These are phyloP conservation scores for Drosophila engyochracea DNA, from an alignment of 2,888 invertebrate species.

Conservation along the genomic window DNA sequence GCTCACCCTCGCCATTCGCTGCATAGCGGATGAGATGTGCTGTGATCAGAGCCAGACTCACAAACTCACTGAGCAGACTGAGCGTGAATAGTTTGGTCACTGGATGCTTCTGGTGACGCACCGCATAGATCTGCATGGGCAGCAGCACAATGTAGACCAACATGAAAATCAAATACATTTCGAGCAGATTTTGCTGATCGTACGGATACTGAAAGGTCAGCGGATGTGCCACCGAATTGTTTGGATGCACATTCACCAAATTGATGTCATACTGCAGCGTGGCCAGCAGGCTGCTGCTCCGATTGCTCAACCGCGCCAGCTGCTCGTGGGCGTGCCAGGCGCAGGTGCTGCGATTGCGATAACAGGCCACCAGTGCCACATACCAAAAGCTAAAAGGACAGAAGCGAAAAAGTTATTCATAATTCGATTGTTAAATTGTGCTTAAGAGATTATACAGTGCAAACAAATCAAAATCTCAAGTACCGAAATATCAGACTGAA, in stretches of 20 bases:
- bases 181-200: constrained; percentile 96
- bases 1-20: constrained; percentile 94
- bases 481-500: background rate
- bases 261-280: constrained; percentile 95
- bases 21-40: constrained; percentile 96
- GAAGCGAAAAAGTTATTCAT: background rate
- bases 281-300: constrained; percentile 60
- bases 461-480: constrained; percentile 15
- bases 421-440: background rate
- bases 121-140: constrained; percentile 96
- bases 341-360: constrained; percentile 92
- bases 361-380: constrained; percentile 96
- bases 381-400: constrained; percentile 94
- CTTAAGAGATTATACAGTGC: background rate
- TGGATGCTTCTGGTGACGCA: constrained; percentile 94
- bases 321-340: constrained; percentile 92
- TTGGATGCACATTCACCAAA: constrained; percentile 98
- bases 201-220: constrained; percentile 98
- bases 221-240: constrained; percentile 92
- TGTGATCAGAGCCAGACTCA: constrained; percentile 94
- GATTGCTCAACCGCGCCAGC: constrained; percentile 51
- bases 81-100: constrained; percentile 96
- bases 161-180: constrained; percentile 95
- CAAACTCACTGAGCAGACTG: constrained; percentile 93
- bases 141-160: constrained; percentile 93